Conservation (phyloP, 2,797 vertebrate species). For the Neosalanx taihuensis region DNA sequence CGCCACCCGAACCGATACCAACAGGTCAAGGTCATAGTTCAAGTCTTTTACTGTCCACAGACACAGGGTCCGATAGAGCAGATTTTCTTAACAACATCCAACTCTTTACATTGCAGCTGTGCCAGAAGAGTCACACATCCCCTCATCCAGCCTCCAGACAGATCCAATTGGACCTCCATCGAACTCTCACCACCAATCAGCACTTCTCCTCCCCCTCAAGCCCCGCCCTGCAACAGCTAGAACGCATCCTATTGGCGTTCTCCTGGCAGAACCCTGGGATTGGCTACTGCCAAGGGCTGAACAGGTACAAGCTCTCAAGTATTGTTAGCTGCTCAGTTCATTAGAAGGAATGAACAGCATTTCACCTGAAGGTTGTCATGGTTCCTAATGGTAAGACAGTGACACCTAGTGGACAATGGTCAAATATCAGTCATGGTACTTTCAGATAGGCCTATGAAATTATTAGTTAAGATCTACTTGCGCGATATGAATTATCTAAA, state of each 20-base stretch:
- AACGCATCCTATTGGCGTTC: constrained; percentile 86
- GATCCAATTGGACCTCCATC: constrained; percentile 91
- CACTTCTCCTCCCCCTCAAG: constrained; percentile 85
- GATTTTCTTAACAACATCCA: constrained; percentile 5
- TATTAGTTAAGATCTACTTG: neutral
- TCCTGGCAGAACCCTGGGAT: constrained; percentile 90
- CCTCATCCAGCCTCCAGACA: constrained; percentile 84
- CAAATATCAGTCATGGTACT: neutral
- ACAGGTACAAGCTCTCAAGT: constrained; percentile 74
- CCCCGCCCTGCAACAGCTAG: constrained; percentile 81
- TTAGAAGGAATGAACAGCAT: neutral
- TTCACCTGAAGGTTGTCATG: neutral
- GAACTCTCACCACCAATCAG: constrained; percentile 89
- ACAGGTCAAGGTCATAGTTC: constrained; percentile 35
- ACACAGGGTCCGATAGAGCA: too few species aligned
- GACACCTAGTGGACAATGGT: constrained; percentile 36
- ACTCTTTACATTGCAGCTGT: constrained; percentile 60
- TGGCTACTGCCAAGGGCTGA: constrained; percentile 92
- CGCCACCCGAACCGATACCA: constrained; percentile 73
- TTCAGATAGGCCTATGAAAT: too few species aligned
- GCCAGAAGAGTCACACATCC: constrained; percentile 69
- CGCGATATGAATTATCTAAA: neutral
- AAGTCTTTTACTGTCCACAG: too few species aligned
- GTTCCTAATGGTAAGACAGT: constrained; percentile 13
- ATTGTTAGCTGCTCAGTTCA: constrained; percentile 30